Evolutionary conservation across 1,140 invertebrate species (phyloP).

Genomic region (Radopholus similis): DNA sequence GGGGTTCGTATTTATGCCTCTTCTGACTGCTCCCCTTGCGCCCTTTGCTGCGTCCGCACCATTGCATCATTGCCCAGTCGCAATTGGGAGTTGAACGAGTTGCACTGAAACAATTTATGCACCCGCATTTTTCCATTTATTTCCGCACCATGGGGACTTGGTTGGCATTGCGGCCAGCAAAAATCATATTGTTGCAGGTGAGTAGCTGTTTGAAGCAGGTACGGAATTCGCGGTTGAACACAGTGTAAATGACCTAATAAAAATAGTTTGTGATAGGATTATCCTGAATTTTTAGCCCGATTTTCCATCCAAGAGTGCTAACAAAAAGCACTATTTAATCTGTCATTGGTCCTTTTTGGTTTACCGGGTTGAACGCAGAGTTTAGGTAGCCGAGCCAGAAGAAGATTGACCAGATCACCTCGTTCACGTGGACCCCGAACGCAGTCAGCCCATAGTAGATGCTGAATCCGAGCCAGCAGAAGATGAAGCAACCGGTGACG

Average conservation of each 20-base stretch:
- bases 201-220: constrained; percentile 57
- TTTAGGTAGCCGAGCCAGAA: constrained; percentile 56
- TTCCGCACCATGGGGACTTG: constrained; percentile 19
- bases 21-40: constrained; percentile 21
- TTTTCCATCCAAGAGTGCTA: background rate
- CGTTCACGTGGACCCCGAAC: constrained; percentile 66
- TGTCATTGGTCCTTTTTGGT: constrained; percentile 32
- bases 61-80: constrained; percentile 30
- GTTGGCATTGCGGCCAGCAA: constrained; percentile 29
- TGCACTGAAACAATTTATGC: constrained; percentile 43
- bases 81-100: constrained; percentile 50
- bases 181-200: constrained; percentile 57
- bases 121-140: background rate
- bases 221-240: constrained; percentile 57
- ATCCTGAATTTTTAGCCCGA: background rate
- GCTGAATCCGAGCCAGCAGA: constrained; percentile 94
- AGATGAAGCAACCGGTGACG: constrained; percentile 93
- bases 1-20: constrained; percentile 13
- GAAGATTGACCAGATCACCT: constrained; percentile 57
- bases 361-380: constrained; percentile 56
- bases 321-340: constrained; percentile 29
- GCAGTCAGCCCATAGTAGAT: constrained; percentile 73
- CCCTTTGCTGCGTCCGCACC: constrained; percentile 25
- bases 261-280: background rate
- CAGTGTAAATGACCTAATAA: constrained; percentile 46